Evolutionary conservation across 2,888 invertebrate species (phyloP).

Genomic region (Tiliacea citrago): DNA sequence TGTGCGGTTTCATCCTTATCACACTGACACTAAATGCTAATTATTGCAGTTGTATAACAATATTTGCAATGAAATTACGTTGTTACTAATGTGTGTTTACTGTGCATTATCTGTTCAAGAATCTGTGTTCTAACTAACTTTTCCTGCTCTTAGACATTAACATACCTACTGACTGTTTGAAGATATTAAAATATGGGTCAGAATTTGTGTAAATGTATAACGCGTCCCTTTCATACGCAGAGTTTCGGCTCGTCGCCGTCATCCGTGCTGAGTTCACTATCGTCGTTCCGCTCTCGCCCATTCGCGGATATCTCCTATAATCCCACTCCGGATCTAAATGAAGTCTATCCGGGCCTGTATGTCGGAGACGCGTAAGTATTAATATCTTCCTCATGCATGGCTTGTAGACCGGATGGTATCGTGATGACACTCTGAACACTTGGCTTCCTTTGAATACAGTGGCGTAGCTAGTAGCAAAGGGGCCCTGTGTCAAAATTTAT

Average conservation of each 20-base stretch:
- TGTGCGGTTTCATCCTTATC: constrained; percentile 63
- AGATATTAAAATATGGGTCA: constrained; percentile 73
- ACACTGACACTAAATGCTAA: constrained; percentile 50
- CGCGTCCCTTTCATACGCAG: constrained; percentile 76
- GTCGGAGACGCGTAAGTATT: constrained; percentile 94
- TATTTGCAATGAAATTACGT: constrained; percentile 59
- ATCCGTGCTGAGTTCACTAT: constrained; percentile 83
- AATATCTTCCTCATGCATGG: constrained; percentile 13
- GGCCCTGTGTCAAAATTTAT: too few species aligned
- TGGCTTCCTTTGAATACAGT: background rate
- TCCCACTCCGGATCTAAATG: constrained; percentile 93
- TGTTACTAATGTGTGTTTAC: constrained; percentile 52
- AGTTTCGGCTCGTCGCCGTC: constrained; percentile 84
- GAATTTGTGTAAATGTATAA: constrained; percentile 74
- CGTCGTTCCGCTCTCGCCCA: constrained; percentile 81
- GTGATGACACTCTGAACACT: background rate
- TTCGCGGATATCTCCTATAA: constrained; percentile 83
- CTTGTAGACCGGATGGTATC: background rate
- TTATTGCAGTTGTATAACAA: constrained; percentile 60
- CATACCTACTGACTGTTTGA: constrained; percentile 5
- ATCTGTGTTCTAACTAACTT: constrained; percentile 56
- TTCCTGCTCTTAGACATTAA: constrained; percentile 46
- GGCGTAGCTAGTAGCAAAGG: too few species aligned
- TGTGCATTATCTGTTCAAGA: constrained; percentile 46
- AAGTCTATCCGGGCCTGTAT: constrained; percentile 94